These are phyloP conservation scores for Hyperoplus immaculatus DNA, from an alignment of 2,797 vertebrate genomes.

Conservation along the genomic window DNA sequence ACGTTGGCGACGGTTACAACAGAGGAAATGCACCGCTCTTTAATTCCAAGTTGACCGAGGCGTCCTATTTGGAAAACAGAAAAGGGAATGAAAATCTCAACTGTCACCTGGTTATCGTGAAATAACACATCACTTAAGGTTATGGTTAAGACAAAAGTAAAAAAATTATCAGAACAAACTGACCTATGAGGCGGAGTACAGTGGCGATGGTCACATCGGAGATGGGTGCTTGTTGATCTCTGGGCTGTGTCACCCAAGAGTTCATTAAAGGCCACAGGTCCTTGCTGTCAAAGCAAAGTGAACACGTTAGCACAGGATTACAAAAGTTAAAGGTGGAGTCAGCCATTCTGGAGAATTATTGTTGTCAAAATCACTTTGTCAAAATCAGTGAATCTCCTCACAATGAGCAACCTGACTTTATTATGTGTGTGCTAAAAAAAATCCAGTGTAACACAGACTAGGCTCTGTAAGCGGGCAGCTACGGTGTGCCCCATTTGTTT, in stretches of 20 bases:
- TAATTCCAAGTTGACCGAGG: slow-evolving; percentile 92
- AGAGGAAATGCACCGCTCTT: slow-evolving; percentile 86
- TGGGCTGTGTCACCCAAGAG: slow-evolving; percentile 91
- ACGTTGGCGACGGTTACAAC: slow-evolving; percentile 90
- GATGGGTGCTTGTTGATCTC: slow-evolving; percentile 80
- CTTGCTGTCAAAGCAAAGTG: slow-evolving; percentile 82
- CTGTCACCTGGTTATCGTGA: not conserved
- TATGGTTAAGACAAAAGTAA: not conserved
- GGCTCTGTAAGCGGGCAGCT: no score
- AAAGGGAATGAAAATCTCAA: not conserved
- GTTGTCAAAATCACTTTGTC: no score
- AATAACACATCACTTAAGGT: not conserved
- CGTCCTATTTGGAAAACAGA: slow-evolving; percentile 82
- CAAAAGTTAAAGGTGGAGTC: not conserved
- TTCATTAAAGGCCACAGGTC: slow-evolving; percentile 97
- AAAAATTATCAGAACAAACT: slow-evolving; percentile 47
- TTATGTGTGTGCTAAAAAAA: no score
- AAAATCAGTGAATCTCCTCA: no score
- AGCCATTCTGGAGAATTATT: no score
- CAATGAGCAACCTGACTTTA: no score
- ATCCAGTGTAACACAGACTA: no score
- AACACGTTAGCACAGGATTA: slow-evolving; percentile 1
- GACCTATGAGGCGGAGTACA: slow-evolving; percentile 93
- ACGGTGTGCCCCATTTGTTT: no score
- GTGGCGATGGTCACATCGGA: slow-evolving; percentile 87